Evolutionary conservation across 1,140 invertebrate genomes (phyloP).

Genomic region (Pseudachorutes palmiensis): DNA sequence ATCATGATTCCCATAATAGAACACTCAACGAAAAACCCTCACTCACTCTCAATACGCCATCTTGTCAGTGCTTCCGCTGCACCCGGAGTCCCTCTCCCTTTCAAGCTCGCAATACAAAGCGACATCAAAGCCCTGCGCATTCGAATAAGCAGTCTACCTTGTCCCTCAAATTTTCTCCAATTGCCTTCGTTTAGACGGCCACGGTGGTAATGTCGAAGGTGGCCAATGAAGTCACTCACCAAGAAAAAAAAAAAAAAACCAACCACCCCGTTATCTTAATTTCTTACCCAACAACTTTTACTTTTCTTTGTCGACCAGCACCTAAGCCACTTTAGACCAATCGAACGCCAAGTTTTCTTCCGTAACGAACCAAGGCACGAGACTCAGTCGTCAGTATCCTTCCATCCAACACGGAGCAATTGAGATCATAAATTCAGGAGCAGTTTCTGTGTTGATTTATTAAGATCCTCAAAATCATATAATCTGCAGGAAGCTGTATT

Average conservation of each 20-base stretch:
- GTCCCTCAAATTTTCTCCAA: constrained; percentile 7
- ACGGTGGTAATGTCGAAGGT: neutral
- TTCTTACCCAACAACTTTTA: constrained; percentile 5
- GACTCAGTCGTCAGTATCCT: constrained; percentile 6
- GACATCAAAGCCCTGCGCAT: too few relatives aligned
- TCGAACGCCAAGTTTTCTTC: constrained; percentile 8
- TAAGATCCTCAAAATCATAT: too few relatives aligned
- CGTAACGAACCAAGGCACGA: neutral
- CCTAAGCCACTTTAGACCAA: neutral
- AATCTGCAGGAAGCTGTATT: too few relatives aligned
- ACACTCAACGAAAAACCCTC: too few relatives aligned
- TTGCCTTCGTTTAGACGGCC: neutral
- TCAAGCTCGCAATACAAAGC: too few relatives aligned
- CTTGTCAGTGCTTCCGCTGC: too few relatives aligned
- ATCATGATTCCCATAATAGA: too few relatives aligned
- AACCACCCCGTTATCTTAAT: neutral
- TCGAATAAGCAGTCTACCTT: neutral
- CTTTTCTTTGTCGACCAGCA: constrained; percentile 2
- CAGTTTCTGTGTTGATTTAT: neutral
- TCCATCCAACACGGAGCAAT: neutral
- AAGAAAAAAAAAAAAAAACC: neutral
- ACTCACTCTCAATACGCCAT: too few relatives aligned
- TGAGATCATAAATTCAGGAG: neutral
- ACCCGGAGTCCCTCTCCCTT: too few relatives aligned
- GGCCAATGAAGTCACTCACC: neutral